Evolutionary conservation across 2,888 invertebrate genomes (phyloP), one percentile per base, ranked within the genome.

Genomic region (Cataglyphis cursor): DNA sequence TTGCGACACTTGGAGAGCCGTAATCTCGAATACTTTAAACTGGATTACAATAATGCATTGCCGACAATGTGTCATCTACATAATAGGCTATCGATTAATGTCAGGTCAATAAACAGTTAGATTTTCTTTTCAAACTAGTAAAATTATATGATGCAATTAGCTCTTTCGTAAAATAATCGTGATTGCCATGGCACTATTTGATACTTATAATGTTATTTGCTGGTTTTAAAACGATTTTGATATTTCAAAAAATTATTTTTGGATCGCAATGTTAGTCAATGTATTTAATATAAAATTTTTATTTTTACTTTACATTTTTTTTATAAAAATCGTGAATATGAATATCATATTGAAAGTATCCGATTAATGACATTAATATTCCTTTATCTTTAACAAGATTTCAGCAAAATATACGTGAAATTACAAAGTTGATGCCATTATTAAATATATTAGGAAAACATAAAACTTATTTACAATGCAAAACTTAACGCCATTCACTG

Each of bases 11-110:
- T 44, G n/a, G 44, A 24, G 24, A 48, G 35, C 59, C 18, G 35
- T 61, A 61, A 80, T 80, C 78, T 61, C 59, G 78, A 80, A 70
- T 70, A 80, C 68, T 80, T 80, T 61, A 59, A 80, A 59, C 59
- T 1, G n/a, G 31, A 31, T 68, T 68, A 78, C 31, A 68, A 44
- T 66, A 31, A 57, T 12, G 21, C 28, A 41, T 44, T 18, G 57
- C 44, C 9, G 10, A 1, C 38, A 57, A 41, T 21, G n/a, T 35
- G 6, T 1, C 38, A 51, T 51, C n/a, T 1, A 10, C 38, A 72
- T 38, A 21, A 24, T 31, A n/a, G 21, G 4, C 6, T 2, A 8
- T 57, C 57, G 28, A 54, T 57, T 24, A 54, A 65, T 28, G 2
- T 21, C 31, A 3, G 12, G 4, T n/a, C 10, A 61, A 70, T n/a